phyloP scores from a whole-genome alignment of 2,113 vertebrate genomes.

The Camelus bactrianus region DNA sequence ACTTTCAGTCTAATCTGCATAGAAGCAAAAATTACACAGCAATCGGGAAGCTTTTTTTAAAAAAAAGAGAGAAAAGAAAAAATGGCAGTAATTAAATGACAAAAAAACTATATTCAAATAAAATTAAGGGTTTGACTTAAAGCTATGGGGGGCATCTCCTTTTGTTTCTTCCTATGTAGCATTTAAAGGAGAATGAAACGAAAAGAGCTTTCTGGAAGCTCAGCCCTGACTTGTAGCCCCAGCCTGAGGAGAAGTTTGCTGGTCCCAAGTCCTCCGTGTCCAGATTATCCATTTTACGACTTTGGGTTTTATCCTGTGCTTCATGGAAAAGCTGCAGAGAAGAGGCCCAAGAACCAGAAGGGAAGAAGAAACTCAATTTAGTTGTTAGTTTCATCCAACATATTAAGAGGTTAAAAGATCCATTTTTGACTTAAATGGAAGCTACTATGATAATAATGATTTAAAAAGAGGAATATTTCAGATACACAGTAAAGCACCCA shows the following conservation, averaged over 20 bases:
- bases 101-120: conserved; percentile 86
- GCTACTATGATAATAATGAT: neutral
- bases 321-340: neutral
- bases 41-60: conserved; percentile 78
- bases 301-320: neutral
- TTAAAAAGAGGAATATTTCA: neutral
- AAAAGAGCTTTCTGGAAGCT: conserved; percentile 65
- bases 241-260: neutral
- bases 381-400: neutral
- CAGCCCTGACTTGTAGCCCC: neutral
- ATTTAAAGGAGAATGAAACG: conserved; percentile 80
- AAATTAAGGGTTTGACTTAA: conserved; percentile 87
- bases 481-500: neutral
- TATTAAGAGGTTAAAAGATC: neutral
- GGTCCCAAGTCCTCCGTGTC: rapidly evolving
- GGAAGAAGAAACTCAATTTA: neutral
- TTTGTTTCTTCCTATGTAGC: conserved; percentile 73
- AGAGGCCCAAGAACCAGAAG: neutral
- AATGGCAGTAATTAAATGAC: conserved; percentile 86
- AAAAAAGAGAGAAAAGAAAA: conserved; percentile 71
- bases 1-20: conserved; percentile 82
- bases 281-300: neutral
- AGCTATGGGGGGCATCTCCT: conserved; percentile 79
- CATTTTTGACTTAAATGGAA: neutral
- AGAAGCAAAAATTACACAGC: conserved; percentile 84